phyloP scores from a whole-genome alignment of 2,888 invertebrate species.

The Cactoblastis cactorum region DNA sequence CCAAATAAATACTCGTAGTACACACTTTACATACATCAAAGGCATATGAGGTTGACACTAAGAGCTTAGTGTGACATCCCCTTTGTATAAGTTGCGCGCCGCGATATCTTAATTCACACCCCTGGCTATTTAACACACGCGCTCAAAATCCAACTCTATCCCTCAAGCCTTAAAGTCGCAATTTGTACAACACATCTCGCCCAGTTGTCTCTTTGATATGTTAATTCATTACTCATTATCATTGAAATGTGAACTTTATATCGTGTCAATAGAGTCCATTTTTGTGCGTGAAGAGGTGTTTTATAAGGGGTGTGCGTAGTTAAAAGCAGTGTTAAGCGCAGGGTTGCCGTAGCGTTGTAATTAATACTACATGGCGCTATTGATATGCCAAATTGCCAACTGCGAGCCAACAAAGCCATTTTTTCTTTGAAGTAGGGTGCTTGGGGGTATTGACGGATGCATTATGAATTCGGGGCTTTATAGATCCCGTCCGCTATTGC shows the following conservation, averaged over 20 bases:
- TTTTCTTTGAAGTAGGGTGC: slow-evolving; percentile 21
- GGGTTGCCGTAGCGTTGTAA: slow-evolving; percentile 70
- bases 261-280: slow-evolving; percentile 23
- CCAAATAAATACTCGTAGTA: slow-evolving; percentile 46
- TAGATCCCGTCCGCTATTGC: neutral
- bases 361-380: slow-evolving; percentile 70
- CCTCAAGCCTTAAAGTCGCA: slow-evolving; percentile 19
- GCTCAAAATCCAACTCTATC: slow-evolving; percentile 30
- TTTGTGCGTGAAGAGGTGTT: slow-evolving; percentile 23
- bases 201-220: slow-evolving; percentile 47
- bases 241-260: slow-evolving; percentile 33
- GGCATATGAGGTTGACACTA: slow-evolving; percentile 71
- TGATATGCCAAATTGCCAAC: slow-evolving; percentile 68
- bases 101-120: slow-evolving; percentile 76
- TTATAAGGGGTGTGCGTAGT: slow-evolving; percentile 58
- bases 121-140: slow-evolving; percentile 42
- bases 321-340: slow-evolving; percentile 55
- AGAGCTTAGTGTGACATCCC: slow-evolving; percentile 64
- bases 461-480: slow-evolving; percentile 2
- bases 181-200: slow-evolving; percentile 19
- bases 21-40: slow-evolving; percentile 63
- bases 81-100: slow-evolving; percentile 60
- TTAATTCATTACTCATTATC: slow-evolving; percentile 40
- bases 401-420: slow-evolving; percentile 44
- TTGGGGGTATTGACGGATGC: slow-evolving; percentile 16